Base-by-base conservation (phyloP, 2,888 invertebrate species). In the Rosalia funebris region DNA sequence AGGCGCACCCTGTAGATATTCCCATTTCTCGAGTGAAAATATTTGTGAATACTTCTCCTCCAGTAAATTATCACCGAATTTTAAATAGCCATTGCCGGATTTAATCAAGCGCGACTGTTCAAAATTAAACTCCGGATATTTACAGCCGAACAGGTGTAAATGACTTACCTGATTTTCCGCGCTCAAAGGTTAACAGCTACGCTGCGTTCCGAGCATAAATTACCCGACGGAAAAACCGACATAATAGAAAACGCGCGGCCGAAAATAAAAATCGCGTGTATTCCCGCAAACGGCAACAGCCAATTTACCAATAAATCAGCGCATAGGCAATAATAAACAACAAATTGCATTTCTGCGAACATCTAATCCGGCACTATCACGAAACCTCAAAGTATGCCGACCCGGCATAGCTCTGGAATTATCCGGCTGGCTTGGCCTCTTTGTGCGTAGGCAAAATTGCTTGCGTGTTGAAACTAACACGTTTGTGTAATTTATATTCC, bases 281-380 rank as follows among this genome's bases (percentile, higher is more conserved):
- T 7, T 34, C 11, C 2, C 10, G 10, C 2, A 7, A 34, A 34
- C 2, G 10, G 34, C 3, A 34, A 53, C 53, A 32, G 12, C 32
- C 53, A 42, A 42, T 53, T 53, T 42, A 17, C 50, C 39, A 48
- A 57, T 63, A 61, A 64, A 61, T 64, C 61, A 64, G 44, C 11
- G 39, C 53, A 32, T 16, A 37, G 32, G 31, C 55, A 63, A 60
- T 64, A 63, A 66, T 66, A 63, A 66, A 63, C 66, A 65, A 65
- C 68, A 68, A 68, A 70, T 68, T 67, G 68, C 66, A 60, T 65
- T 70, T 65, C 65, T 65, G 48, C 52, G 63, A 58, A 65, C 66
- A 62, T 64, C 63, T 60, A 68, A 68, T 64, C 61, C 58, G 56
- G 42, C 64, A 47, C 53, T 61, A 58, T 63, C 64, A 59, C 52